These are phyloP conservation scores for Patella pellucida DNA, from an alignment of 2,888 invertebrate genomes.

Conservation along the genomic window DNA sequence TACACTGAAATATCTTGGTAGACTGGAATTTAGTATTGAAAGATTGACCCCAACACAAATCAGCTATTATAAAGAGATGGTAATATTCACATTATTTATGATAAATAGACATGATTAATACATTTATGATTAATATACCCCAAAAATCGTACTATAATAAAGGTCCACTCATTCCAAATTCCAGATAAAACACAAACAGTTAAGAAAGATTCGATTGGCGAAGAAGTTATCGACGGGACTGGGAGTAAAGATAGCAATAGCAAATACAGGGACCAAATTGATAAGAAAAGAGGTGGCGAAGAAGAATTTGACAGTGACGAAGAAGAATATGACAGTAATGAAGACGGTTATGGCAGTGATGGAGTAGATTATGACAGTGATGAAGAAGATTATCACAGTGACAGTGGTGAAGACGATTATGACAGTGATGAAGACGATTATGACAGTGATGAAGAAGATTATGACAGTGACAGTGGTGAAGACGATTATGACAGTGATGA, in stretches of 20 bases:
- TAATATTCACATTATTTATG: no score
- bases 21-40: no score
- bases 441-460: neutral
- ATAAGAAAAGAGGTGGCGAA: neutral
- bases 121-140: no score
- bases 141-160: no score
- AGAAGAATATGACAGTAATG: neutral
- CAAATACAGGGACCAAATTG: neutral
- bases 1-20: no score
- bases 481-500: neutral
- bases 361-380: neutral
- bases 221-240: neutral
- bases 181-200: no score
- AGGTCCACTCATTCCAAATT: no score
- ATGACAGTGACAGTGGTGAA: neutral
- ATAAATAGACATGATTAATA: no score
- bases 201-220: no score
- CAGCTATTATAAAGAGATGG: no score
- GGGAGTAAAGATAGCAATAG: constrained; percentile 11
- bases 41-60: no score
- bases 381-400: neutral
- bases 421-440: neutral
- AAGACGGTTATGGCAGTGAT: neutral
- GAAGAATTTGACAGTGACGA: neutral
- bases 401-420: neutral